phyloP scores from a whole-genome alignment of 2,113 vertebrate genomes.

The Cyanoramphus novaezelandiae region DNA sequence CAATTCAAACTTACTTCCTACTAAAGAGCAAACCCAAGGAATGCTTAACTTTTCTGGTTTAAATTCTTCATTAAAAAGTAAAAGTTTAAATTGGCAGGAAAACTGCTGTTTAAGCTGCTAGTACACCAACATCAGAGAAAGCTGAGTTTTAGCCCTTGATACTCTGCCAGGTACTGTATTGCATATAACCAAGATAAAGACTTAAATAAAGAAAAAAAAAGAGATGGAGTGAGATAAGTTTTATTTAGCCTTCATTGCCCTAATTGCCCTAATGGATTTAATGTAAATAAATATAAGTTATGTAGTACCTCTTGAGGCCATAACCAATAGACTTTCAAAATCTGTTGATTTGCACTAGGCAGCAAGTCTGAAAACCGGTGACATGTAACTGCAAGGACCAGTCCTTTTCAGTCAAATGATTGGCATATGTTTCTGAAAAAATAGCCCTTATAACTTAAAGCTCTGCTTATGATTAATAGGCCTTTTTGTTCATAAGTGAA shows the following conservation, averaged over 20 bases:
- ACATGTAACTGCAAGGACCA: not conserved
- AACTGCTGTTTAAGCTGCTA: slow-evolving; percentile 55
- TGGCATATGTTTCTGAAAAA: slow-evolving; percentile 43
- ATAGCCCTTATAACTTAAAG: slow-evolving; percentile 7
- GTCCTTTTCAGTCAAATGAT: slow-evolving; percentile 24
- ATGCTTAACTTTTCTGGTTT: slow-evolving; percentile 67
- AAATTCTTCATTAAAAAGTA: slow-evolving; percentile 67
- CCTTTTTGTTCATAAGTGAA: slow-evolving; percentile 54
- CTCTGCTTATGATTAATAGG: slow-evolving; percentile 9
- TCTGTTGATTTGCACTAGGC: slow-evolving; percentile 5
- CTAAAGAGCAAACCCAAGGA: slow-evolving; percentile 52
- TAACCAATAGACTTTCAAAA: slow-evolving; percentile 4
- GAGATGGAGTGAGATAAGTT: slow-evolving; percentile 1
- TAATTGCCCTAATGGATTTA: slow-evolving; percentile 14
- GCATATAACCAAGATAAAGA: not conserved
- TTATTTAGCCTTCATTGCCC: slow-evolving; percentile 28
- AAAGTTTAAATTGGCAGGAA: slow-evolving; percentile 68
- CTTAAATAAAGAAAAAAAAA: not conserved
- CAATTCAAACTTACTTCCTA: slow-evolving; percentile 67
- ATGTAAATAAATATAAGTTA: slow-evolving; percentile 23
- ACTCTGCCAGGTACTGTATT: slow-evolving; percentile 14
- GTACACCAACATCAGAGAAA: slow-evolving; percentile 40
- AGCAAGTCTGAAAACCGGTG: not conserved
- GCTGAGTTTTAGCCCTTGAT: slow-evolving; percentile 41
- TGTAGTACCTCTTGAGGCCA: not conserved